Percentiles rank a stretch among this genome's conserved stretches.
phyloP scores from a whole-genome alignment of 2,888 invertebrate species.

The Polyommatus iphigenia region DNA sequence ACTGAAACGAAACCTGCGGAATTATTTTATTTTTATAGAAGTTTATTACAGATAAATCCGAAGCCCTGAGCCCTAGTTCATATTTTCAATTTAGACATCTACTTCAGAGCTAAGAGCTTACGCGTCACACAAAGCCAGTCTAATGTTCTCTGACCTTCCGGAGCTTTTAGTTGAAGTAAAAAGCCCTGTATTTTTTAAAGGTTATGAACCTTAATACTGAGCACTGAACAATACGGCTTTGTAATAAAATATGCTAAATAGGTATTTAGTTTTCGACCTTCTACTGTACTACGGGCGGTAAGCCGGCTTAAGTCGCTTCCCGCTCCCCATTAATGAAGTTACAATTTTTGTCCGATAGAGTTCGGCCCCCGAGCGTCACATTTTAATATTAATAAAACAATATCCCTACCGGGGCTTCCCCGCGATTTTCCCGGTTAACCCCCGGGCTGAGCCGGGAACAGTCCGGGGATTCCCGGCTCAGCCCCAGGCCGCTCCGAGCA shows the following conservation, averaged over 20 bases:
- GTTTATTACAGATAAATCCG: background rate
- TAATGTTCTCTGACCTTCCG: background rate
- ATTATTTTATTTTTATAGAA: no score
- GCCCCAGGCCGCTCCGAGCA: background rate
- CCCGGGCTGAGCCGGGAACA: background rate
- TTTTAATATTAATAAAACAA: conserved; percentile 14
- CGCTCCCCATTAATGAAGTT: background rate
- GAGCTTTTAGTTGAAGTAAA: conserved; percentile 4
- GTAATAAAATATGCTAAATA: background rate
- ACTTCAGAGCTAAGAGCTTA: background rate
- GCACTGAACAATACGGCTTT: no score
- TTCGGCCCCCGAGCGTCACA: background rate
- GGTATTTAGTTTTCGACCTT: background rate
- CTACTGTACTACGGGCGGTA: background rate
- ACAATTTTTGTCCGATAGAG: background rate
- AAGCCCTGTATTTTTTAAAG: background rate
- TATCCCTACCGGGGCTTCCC: background rate
- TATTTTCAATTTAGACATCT: background rate
- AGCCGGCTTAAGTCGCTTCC: background rate
- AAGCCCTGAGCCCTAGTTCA: background rate
- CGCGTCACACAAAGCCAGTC: background rate
- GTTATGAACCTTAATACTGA: background rate
- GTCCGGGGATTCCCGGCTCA: background rate
- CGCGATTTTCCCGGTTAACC: background rate
- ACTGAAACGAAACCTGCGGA: no score